A percentile compares a stretch with the other conserved stretches of the same genome.
Evolutionary conservation across 2,888 invertebrate species (phyloP).

Genomic region (Ophioninae sp.): DNA sequence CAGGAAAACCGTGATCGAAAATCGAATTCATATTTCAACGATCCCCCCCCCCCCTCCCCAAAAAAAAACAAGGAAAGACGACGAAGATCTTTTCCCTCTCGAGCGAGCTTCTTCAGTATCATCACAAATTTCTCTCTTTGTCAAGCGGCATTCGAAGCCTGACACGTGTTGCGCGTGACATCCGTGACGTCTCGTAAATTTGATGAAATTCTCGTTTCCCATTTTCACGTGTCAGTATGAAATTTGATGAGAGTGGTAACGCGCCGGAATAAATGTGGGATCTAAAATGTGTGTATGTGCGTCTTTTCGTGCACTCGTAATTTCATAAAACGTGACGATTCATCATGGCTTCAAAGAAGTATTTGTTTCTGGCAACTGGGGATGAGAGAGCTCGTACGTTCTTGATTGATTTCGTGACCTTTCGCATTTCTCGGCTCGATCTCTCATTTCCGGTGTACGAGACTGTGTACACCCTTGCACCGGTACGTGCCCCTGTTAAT

Average conservation of each 20-base stretch:
- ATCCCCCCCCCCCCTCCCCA: too few species aligned
- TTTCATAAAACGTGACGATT: constrained; percentile 1
- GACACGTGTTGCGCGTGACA: constrained; percentile 19
- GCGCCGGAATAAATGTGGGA: not conserved
- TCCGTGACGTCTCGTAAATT: constrained; percentile 27
- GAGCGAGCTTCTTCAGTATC: constrained; percentile 45
- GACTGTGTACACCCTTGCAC: constrained; percentile 50
- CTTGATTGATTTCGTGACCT: constrained; percentile 67
- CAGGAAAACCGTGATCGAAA: not conserved
- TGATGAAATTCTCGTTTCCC: constrained; percentile 26
- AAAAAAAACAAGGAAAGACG: not conserved
- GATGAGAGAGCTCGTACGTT: constrained; percentile 52
- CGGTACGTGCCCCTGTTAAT: constrained; percentile 66
- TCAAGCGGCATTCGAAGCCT: constrained; percentile 24
- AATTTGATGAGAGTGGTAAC: constrained; percentile 11
- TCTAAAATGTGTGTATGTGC: not conserved
- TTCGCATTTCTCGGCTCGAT: constrained; percentile 44
- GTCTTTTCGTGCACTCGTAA: too few species aligned
- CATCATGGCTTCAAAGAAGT: not conserved
- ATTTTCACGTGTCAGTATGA: not conserved
- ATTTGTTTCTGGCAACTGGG: constrained; percentile 14
- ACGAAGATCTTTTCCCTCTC: not conserved
- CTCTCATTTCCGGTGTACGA: constrained; percentile 35
- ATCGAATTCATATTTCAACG: constrained; percentile 13
- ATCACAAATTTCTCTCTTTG: not conserved